Percentiles rank a stretch among this genome's conserved stretches.
Evolutionary conservation across 1,140 invertebrate species (phyloP).

Genomic region (Lordiphosa collinella): DNA sequence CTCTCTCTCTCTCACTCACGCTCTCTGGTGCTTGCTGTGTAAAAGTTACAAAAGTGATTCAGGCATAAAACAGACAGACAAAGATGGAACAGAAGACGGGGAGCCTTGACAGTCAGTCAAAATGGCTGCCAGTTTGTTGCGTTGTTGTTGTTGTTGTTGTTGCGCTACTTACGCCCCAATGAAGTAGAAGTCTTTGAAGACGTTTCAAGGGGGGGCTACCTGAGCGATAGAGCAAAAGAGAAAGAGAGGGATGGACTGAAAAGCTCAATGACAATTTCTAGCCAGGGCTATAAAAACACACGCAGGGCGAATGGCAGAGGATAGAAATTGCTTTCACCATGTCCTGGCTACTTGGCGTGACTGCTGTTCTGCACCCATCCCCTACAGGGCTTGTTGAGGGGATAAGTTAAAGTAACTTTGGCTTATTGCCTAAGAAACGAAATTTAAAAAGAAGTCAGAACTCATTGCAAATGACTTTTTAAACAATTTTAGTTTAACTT

Average conservation of each 20-base stretch:
- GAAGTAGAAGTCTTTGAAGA: constrained; percentile 57
- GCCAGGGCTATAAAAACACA: constrained; percentile 19
- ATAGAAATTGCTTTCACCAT: constrained; percentile 33
- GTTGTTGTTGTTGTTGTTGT: constrained; percentile 5
- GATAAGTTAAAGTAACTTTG: constrained; percentile 2
- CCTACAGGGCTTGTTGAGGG: constrained; percentile 5
- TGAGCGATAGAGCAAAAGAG: constrained; percentile 3
- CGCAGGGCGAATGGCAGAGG: constrained; percentile 18
- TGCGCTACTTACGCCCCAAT: constrained; percentile 43
- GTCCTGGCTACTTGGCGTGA: constrained; percentile 26
- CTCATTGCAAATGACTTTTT: too few relatives aligned
- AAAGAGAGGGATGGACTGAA: constrained; percentile 12
- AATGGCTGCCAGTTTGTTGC: constrained; percentile 52
- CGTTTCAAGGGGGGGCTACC: constrained; percentile 41
- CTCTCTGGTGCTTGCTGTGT: not conserved
- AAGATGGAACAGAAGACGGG: not conserved
- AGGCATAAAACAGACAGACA: constrained; percentile 52
- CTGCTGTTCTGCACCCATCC: constrained; percentile 1
- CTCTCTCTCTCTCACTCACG: not conserved
- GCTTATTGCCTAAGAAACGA: too few relatives aligned
- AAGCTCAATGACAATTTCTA: constrained; percentile 63
- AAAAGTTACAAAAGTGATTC: constrained; percentile 72
- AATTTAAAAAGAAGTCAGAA: too few relatives aligned
- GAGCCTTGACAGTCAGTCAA: constrained; percentile 50
- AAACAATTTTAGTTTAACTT: too few relatives aligned